Evolutionary conservation across 2,797 vertebrate genomes (phyloP), one percentile per base, ranked within the genome.

Genomic region (Melanogrammus aeglefinus): DNA sequence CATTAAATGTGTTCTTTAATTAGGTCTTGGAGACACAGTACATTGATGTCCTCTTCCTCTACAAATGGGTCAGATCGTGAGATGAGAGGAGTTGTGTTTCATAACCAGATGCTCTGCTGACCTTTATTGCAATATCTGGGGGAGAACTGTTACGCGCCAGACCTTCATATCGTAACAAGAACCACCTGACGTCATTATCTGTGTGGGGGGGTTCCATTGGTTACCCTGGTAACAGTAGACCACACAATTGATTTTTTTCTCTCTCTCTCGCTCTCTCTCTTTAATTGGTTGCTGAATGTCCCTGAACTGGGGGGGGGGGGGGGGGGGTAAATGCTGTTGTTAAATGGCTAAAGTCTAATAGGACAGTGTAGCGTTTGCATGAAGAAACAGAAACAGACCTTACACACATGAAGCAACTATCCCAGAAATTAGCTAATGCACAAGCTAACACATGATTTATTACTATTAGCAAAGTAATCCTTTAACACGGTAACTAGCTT

Each of bases 211-310:
- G 51, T 63, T 63, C 51, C 51, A n/a, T 63, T 71, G 27, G 63
- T 69, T 71, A 29, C 69, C 69, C 69, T 71, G 69, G 27, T 14
- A 71, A 71, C 69, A 31, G 69, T 10, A 71, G 69, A 31, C 69
- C 1, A 29, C 5, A 71, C 24, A 27, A 31, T 31, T 4, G 9
- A 29, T 71, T 71, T 14, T 7, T 1, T n/a, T 66, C 21, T n/a
- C 18, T n/a, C 63, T 66, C 5, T 66, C 21, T n/a, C 16, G 7
- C 63, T 27, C 63, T 8, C 0, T 8, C 21, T 14, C n/a, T n/a
- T 51, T 21, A 18, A 51, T 51, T 51, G 47, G 47, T 51, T 51
- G 3, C 47, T 6, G n/a, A 24, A 63, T 21, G 8, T 63, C 57
- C 57, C 57, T 24, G 57, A 63, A 9, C 57, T 63, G 57, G 21